Evolutionary conservation across 2,888 invertebrate genomes (phyloP).

Genomic region (Brachylomia viminalis): DNA sequence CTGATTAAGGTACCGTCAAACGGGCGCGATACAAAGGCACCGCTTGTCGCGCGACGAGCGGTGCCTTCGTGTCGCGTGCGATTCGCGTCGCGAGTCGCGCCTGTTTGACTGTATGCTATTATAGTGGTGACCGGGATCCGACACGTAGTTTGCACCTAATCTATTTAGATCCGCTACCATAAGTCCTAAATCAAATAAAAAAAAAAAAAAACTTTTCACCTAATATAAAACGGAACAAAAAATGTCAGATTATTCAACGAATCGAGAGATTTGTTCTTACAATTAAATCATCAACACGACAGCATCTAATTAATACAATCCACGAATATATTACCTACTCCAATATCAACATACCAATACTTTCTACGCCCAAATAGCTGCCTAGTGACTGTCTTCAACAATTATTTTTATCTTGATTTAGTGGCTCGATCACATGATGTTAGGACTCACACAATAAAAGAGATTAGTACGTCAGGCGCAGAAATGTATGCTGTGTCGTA

Average conservation of each 20-base stretch:
- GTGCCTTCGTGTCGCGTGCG: no score
- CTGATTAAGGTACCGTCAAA: no score
- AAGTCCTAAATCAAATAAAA: not conserved
- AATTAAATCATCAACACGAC: not conserved
- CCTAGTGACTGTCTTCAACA: constrained; percentile 28
- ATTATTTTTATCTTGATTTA: constrained; percentile 61
- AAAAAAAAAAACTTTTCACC: not conserved
- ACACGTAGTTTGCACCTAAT: not conserved
- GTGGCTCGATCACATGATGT: constrained; percentile 56
- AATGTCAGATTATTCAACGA: not conserved
- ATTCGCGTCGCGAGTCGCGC: no score
- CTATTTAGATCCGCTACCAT: not conserved
- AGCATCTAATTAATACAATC: constrained; percentile 30
- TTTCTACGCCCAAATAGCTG: constrained; percentile 40
- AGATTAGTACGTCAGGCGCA: constrained; percentile 36
- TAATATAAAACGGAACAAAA: not conserved
- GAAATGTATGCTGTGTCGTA: constrained; percentile 27
- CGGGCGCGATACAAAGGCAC: no score
- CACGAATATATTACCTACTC: constrained; percentile 27
- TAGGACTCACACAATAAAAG: constrained; percentile 37
- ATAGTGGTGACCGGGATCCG: not conserved
- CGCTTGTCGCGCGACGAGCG: no score
- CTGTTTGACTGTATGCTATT: no score
- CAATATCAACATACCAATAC: constrained; percentile 25
- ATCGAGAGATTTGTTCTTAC: not conserved